A percentile compares a stretch with the other conserved stretches of the same genome.
phyloP scores from a whole-genome alignment of 2,797 vertebrate species.

The Psittacula echo region DNA sequence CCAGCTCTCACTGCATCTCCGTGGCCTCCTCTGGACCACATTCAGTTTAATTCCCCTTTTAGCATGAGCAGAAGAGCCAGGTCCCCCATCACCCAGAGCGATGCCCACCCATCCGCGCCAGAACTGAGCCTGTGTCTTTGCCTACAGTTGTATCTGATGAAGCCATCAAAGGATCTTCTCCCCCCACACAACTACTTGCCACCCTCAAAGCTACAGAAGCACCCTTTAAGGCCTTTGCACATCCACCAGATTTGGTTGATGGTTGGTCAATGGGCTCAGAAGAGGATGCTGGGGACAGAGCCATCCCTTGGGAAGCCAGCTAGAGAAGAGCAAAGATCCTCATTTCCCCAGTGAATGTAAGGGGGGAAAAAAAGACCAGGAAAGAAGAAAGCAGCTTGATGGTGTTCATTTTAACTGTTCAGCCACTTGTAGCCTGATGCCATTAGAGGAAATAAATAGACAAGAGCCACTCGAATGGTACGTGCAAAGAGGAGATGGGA shows the following conservation, averaged over 20 bases:
- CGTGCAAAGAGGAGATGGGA: not conserved
- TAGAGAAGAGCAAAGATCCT: not conserved
- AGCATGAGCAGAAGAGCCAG: not conserved
- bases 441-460: slow-evolving; percentile 54
- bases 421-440: slow-evolving; percentile 60
- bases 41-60: accelerated
- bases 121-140: accelerated
- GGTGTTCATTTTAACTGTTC: slow-evolving; percentile 57
- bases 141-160: not conserved
- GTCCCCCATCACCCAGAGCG: accelerated
- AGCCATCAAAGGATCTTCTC: not conserved
- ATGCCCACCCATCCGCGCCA: accelerated
- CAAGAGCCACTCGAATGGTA: slow-evolving; percentile 58
- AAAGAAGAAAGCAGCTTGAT: not conserved
- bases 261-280: accelerated
- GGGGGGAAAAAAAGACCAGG: no score
- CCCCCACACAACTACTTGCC: not conserved
- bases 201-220: accelerated
- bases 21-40: not conserved
- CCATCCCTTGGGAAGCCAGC: not conserved
- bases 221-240: not conserved
- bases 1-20: not conserved
- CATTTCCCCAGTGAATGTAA: not conserved
- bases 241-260: accelerated
- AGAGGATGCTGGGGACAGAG: not conserved